Percentiles rank a stretch among this genome's conserved stretches.
phyloP scores from a whole-genome alignment of 2,888 invertebrate species.

The Eledone cirrhosa region DNA sequence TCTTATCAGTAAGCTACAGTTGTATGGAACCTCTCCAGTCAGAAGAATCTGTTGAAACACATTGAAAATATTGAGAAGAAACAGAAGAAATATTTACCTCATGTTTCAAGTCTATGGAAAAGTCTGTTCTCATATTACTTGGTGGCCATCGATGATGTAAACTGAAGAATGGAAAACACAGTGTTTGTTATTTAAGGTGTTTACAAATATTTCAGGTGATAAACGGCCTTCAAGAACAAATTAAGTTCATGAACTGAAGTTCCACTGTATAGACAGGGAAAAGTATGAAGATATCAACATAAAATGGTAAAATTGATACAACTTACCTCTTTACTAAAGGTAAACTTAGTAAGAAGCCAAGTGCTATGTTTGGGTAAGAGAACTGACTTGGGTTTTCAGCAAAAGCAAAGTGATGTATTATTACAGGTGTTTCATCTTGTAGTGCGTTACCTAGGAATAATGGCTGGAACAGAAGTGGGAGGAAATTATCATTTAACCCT shows the following conservation, averaged over 20 bases:
- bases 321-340: slow-evolving; percentile 76
- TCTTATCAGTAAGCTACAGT: too few relatives aligned
- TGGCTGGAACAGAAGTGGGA: slow-evolving; percentile 41
- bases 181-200: too few relatives aligned
- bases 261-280: too few relatives aligned
- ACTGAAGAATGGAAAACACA: slow-evolving; percentile 38
- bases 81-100: slow-evolving; percentile 64
- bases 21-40: not conserved
- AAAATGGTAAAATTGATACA: not conserved
- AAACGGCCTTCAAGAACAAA: too few relatives aligned
- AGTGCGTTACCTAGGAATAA: slow-evolving; percentile 78
- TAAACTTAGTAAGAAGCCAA: slow-evolving; percentile 80
- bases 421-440: slow-evolving; percentile 82
- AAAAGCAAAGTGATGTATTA: slow-evolving; percentile 89
- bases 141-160: slow-evolving; percentile 44
- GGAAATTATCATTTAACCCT: too few relatives aligned
- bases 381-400: slow-evolving; percentile 77
- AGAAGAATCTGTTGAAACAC: not conserved
- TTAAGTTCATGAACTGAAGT: too few relatives aligned
- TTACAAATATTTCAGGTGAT: too few relatives aligned
- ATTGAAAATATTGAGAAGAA: not conserved
- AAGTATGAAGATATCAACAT: not conserved
- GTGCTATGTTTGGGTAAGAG: slow-evolving; percentile 82
- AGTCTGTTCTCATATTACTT: slow-evolving; percentile 69
- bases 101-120: slow-evolving; percentile 82